Evolutionary conservation across 2,888 invertebrate species (phyloP).

Genomic region (Brachyptera putata): DNA sequence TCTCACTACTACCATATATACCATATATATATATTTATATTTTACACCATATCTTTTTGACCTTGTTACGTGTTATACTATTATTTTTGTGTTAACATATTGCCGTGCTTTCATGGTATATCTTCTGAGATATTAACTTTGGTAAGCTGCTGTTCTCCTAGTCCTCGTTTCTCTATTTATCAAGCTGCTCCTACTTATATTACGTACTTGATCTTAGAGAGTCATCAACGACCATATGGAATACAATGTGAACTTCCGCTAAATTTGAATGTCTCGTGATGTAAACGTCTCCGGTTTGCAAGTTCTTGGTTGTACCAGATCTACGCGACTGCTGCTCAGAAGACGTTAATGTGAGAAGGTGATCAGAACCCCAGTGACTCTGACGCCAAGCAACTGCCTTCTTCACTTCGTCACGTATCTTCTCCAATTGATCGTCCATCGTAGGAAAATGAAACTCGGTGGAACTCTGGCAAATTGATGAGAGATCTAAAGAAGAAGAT

Average conservation of each 20-base stretch:
- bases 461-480: constrained; percentile 66
- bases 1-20: too few relatives aligned
- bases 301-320: constrained; percentile 52
- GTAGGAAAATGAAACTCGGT: constrained; percentile 94
- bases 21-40: too few relatives aligned
- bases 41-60: too few relatives aligned
- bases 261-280: constrained; percentile 89
- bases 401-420: constrained; percentile 56
- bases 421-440: constrained; percentile 79
- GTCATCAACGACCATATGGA: constrained; percentile 92
- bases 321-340: constrained; percentile 43
- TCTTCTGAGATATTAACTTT: too few relatives aligned
- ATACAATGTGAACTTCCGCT: constrained; percentile 89
- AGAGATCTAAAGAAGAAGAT: constrained; percentile 54
- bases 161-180: too few relatives aligned
- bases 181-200: too few relatives aligned
- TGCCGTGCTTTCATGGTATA: too few relatives aligned
- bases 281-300: constrained; percentile 81
- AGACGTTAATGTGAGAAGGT: constrained; percentile 36
- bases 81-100: too few relatives aligned
- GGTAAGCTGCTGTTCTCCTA: too few relatives aligned
- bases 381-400: constrained; percentile 52
- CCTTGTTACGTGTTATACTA: too few relatives aligned
- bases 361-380: constrained; percentile 41
- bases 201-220: constrained; percentile 50